These are phyloP conservation scores for Sceliomorpha sp. DNA, from an alignment of 2,888 invertebrate species.

Conservation along the genomic window DNA sequence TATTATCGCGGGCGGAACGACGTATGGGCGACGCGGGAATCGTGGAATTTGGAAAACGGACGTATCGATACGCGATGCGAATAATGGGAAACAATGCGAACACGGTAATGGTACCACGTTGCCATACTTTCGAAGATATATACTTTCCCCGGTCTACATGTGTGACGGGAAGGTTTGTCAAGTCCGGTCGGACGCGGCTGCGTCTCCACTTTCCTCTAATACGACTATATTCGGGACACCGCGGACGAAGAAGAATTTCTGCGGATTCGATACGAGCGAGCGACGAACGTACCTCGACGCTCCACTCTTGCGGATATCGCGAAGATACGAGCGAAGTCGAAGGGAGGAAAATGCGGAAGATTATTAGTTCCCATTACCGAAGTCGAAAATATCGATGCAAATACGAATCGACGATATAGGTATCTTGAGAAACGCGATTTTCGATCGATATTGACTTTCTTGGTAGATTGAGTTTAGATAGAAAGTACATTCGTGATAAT, in stretches of 20 bases:
- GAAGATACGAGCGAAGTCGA: slow-evolving; percentile 11
- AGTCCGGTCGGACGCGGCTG: slow-evolving; percentile 17
- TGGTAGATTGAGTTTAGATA: too few species aligned
- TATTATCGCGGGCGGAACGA: too few species aligned
- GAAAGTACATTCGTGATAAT: too few species aligned
- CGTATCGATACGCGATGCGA: too few species aligned
- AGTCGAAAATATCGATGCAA: slow-evolving; percentile 6
- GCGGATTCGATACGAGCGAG: slow-evolving; percentile 13
- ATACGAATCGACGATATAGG: too few species aligned
- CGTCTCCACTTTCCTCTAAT: slow-evolving; percentile 29
- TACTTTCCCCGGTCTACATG: slow-evolving; percentile 44
- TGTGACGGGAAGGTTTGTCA: slow-evolving; percentile 36
- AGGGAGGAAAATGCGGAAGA: slow-evolving; percentile 2
- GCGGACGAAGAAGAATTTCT: slow-evolving; percentile 34
- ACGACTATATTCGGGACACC: slow-evolving; percentile 36
- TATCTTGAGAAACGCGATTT: too few species aligned
- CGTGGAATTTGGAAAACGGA: slow-evolving; percentile 40
- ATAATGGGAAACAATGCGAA: slow-evolving; percentile 26
- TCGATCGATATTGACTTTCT: too few species aligned
- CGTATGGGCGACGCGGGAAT: too few species aligned
- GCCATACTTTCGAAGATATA: slow-evolving; percentile 36
- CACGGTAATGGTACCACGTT: not conserved
- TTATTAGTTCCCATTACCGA: slow-evolving; percentile 26
- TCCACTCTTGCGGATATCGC: too few species aligned
- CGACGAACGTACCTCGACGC: slow-evolving; percentile 18